These are phyloP conservation scores for Ochotona curzoniae DNA, from an alignment of 2,113 vertebrate species.

Conservation along the genomic window DNA sequence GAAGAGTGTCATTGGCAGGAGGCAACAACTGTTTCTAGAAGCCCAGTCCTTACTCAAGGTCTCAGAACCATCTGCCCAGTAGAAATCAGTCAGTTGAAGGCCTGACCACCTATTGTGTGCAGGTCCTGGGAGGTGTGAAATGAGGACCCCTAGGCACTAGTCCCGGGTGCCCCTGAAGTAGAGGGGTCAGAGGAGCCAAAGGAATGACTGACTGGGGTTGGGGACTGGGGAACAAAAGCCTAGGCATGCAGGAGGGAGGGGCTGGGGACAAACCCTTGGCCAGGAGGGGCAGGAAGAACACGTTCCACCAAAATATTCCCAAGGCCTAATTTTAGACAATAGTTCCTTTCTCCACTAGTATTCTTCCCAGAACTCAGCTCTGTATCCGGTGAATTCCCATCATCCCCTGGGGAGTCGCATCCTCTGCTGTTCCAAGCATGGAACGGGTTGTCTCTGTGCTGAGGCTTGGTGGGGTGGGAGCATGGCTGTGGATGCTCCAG, in stretches of 20 bases:
- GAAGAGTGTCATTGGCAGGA: not conserved
- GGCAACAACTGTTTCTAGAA: not conserved
- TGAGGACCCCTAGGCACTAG: not conserved
- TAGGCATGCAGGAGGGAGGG: not conserved
- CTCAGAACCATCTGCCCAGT: not conserved
- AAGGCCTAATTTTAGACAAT: slow-evolving; percentile 71
- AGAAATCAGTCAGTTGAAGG: not conserved
- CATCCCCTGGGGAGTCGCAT: slow-evolving; percentile 28
- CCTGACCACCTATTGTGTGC: not conserved
- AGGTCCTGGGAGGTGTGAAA: not conserved
- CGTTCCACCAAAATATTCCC: slow-evolving; percentile 50
- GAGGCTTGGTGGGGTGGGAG: not conserved
- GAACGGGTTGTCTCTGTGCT: not conserved
- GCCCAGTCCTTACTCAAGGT: not conserved
- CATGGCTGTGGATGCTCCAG: not conserved
- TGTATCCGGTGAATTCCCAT: slow-evolving; percentile 24
- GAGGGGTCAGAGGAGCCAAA: not conserved
- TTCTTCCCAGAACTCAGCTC: slow-evolving; percentile 61
- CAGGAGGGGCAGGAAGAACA: slow-evolving; percentile 55
- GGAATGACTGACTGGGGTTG: not conserved
- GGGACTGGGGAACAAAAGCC: not conserved
- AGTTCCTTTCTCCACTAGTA: slow-evolving; percentile 60
- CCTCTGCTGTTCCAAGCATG: slow-evolving; percentile 38
- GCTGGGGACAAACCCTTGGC: not conserved
- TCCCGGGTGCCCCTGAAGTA: not conserved